Evolutionary conservation across 1,140 invertebrate species (phyloP).

Genomic region (Drosophila mauritiana): DNA sequence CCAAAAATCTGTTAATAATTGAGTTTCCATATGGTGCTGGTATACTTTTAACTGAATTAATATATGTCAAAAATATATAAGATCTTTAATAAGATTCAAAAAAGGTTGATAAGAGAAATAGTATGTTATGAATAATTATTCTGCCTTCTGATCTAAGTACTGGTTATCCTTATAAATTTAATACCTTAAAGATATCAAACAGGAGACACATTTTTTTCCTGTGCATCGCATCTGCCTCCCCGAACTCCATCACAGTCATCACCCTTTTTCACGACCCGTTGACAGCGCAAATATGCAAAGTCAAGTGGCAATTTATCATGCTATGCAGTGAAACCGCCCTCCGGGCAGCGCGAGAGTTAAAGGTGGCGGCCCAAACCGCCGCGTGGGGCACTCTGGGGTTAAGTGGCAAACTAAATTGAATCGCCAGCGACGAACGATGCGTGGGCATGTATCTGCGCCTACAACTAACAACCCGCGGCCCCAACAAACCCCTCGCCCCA

Average conservation of each 20-base stretch:
- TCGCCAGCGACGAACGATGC: slow-evolving; percentile 51
- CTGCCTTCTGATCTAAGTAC: too few relatives aligned
- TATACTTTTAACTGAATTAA: too few relatives aligned
- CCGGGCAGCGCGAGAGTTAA: slow-evolving; percentile 13
- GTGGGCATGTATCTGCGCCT: slow-evolving; percentile 61
- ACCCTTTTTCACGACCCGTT: slow-evolving; percentile 44
- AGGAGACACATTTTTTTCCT: neutral
- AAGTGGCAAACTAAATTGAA: slow-evolving; percentile 76
- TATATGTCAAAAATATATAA: too few relatives aligned
- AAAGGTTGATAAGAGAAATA: too few relatives aligned
- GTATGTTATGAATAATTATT: too few relatives aligned
- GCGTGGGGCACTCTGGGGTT: slow-evolving; percentile 56
- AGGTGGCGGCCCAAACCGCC: slow-evolving; percentile 5
- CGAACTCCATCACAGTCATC: slow-evolving; percentile 16
- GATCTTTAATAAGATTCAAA: too few relatives aligned
- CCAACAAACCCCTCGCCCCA: neutral
- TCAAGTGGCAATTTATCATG: slow-evolving; percentile 81
- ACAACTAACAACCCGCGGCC: slow-evolving; percentile 29
- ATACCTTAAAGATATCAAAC: neutral
- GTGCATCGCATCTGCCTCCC: neutral
- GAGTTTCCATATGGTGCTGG: too few relatives aligned
- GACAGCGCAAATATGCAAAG: slow-evolving; percentile 76
- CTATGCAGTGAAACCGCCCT: slow-evolving; percentile 41
- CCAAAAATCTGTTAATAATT: too few relatives aligned
- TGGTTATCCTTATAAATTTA: too few relatives aligned